phyloP scores from a whole-genome alignment of 2,888 invertebrate species.

The Sphaerophoria taeniata region DNA sequence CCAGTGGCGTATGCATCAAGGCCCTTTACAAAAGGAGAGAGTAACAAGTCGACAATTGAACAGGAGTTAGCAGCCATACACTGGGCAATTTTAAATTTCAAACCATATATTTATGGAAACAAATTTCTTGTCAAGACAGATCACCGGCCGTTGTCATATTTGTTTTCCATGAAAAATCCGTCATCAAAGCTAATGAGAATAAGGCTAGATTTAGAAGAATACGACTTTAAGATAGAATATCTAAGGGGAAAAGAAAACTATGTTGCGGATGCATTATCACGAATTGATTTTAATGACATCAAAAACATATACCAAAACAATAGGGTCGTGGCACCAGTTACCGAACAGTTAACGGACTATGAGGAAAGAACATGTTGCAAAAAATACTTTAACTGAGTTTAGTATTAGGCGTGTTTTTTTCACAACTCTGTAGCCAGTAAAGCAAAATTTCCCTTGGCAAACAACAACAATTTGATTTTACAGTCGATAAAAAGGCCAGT shows the following conservation, averaged over 20 bases:
- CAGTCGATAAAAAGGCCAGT: too few species aligned
- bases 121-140: slow-evolving; percentile 58
- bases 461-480: too few species aligned
- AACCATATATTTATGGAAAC: slow-evolving; percentile 64
- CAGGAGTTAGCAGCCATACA: slow-evolving; percentile 75
- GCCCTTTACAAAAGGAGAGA: slow-evolving; percentile 74
- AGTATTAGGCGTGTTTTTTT: too few species aligned
- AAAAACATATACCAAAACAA: too few species aligned
- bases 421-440: too few species aligned
- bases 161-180: slow-evolving; percentile 75
- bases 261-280: slow-evolving; percentile 56
- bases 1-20: slow-evolving; percentile 68
- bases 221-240: slow-evolving; percentile 73
- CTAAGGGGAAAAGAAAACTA: slow-evolving; percentile 43
- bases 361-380: too few species aligned
- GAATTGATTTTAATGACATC: slow-evolving; percentile 17
- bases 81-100: slow-evolving; percentile 73
- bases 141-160: slow-evolving; percentile 54
- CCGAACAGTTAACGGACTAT: too few species aligned
- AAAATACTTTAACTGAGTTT: too few species aligned
- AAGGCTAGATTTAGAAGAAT: slow-evolving; percentile 75
- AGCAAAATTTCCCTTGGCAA: too few species aligned
- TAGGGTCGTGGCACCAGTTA: too few species aligned
- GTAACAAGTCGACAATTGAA: slow-evolving; percentile 75
- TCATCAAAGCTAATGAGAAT: slow-evolving; percentile 76